phyloP scores from a whole-genome alignment of 2,113 vertebrate genomes.

The Ptilorrhoa leucosticta region DNA sequence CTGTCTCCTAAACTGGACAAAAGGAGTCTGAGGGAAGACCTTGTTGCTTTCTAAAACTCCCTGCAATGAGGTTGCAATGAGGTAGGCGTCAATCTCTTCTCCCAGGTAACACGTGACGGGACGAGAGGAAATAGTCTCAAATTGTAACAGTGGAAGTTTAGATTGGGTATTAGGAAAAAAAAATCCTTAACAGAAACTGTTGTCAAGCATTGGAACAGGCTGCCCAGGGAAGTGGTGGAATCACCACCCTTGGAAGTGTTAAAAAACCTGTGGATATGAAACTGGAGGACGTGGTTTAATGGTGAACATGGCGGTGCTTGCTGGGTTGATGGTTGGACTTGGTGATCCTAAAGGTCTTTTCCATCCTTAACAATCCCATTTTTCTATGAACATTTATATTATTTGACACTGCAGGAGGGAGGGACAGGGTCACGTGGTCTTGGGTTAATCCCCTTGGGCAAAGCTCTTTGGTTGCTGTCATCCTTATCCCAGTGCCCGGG shows the following conservation, averaged over 20 bases:
- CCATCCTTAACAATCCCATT: not conserved
- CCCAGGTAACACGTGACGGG: not conserved
- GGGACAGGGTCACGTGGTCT: not conserved
- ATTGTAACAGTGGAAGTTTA: not conserved
- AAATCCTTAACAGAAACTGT: not conserved
- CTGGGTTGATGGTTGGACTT: not conserved
- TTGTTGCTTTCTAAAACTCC: not conserved
- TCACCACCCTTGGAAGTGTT: not conserved
- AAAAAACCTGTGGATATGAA: not conserved
- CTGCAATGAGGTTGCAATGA: not conserved
- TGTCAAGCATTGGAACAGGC: not conserved
- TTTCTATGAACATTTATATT: not conserved
- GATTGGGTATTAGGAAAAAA: not conserved
- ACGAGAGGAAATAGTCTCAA: not conserved
- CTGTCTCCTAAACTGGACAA: not conserved
- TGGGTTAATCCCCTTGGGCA: not conserved
- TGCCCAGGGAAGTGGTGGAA: not conserved
- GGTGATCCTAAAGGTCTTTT: not conserved
- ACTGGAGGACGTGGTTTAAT: accelerated
- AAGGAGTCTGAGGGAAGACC: not conserved
- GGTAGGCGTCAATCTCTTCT: not conserved
- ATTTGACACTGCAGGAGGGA: not conserved
- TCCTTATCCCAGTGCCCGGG: not conserved
- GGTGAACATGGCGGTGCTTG: not conserved
- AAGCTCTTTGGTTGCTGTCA: not conserved